Base-by-base conservation (phyloP, 2,113 vertebrate species). In the Caretta caretta region DNA sequence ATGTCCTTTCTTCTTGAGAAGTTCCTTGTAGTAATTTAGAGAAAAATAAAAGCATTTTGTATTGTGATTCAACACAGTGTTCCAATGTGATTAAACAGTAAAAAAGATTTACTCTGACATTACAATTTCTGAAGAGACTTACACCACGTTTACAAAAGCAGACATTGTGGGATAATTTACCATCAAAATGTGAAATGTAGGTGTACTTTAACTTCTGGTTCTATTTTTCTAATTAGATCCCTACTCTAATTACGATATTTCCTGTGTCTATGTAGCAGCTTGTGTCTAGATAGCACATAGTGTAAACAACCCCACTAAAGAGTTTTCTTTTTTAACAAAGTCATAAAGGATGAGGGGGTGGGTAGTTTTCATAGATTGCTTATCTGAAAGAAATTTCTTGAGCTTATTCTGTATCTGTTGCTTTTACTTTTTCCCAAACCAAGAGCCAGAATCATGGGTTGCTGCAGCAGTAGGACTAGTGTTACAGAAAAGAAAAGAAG, bases 261-360 rank as follows among this genome's bases (percentile, higher is more conserved):
- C 96, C 96, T 97, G 90, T 97, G 93, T 98, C 97, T 98, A 96
- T 97, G 80, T 87, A 89, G 76, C 84, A 80, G n/a, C 97, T 97
- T 97, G 95, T 96, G 72, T 84, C 92, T 86, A 93, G 97, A 98
- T 96, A 98, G 84, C 82, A 87, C 29, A 27, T 97, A 96, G 91
- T 88, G 51, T 98, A 98, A 97, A 98, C 95, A 53, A 59, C 94
- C 38, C 83, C 76, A 76, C 84, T 94, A 90, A 94, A 95, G 53
- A 83, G 83, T 53, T 57, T 92, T 94, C 1, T 38, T 80, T 89
- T 86, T 95, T 78, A 46, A 54, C 79, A 93, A 92, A 92, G 42
- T 81, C 25, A 69, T 90, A 75, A 89, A 81, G 50, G 69, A 86
- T 83, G 69, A 82, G 14, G 93, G 75, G 0, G 50, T 80, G 65